Percentiles rank a stretch among this genome's conserved stretches.
Conservation (phyloP, 2,113 vertebrate genomes). For the Myanophis thanlyinensis region DNA sequence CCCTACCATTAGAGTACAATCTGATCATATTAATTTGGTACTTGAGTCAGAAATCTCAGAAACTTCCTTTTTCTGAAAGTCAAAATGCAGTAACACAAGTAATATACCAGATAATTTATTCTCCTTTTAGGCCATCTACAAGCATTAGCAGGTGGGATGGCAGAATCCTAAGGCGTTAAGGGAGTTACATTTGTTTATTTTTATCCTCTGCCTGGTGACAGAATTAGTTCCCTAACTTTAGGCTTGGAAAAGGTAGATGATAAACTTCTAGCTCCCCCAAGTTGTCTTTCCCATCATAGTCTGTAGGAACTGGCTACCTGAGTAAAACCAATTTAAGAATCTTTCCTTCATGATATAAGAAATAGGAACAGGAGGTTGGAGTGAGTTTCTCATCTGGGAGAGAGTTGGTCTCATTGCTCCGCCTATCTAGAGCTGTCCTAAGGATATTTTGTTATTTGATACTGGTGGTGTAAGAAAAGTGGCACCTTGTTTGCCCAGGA, state of each 20-base stretch:
- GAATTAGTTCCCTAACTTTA: background rate
- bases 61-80: background rate
- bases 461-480: background rate
- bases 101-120: background rate
- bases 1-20: background rate
- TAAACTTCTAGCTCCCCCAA: background rate
- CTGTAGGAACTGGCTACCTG: background rate
- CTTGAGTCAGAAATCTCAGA: background rate
- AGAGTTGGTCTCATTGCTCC: background rate
- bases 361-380: background rate
- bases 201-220: background rate
- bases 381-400: background rate
- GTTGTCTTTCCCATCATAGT: background rate
- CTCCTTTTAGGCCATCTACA: background rate
- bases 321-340: background rate
- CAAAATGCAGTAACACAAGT: background rate
- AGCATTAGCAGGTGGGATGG: background rate
- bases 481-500: background rate
- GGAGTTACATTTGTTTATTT: background rate
- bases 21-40: background rate
- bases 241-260: background rate
- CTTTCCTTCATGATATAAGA: background rate
- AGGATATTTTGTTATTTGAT: background rate
- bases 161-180: background rate
- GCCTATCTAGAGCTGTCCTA: background rate